These are phyloP conservation scores for Epizoanthus rinbou DNA, from an alignment of 92 coral and sea anemone species.

Conservation along the genomic window DNA sequence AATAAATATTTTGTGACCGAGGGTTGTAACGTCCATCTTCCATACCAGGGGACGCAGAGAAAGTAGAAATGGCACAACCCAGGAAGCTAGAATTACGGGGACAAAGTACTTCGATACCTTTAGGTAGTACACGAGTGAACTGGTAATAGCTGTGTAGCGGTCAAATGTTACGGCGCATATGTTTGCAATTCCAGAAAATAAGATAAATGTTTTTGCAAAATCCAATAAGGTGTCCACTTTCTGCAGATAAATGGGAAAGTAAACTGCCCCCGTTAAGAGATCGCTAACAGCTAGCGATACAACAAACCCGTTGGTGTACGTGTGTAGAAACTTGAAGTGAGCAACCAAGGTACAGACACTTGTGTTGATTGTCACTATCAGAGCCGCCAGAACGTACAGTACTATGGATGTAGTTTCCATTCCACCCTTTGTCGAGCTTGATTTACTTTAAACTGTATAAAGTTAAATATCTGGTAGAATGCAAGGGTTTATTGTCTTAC, in stretches of 20 bases:
- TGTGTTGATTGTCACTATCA: not conserved
- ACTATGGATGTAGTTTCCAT: not conserved
- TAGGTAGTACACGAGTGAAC: not conserved
- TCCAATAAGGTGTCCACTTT: not conserved
- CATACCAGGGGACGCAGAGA: not conserved
- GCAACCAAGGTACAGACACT: conserved; percentile 3
- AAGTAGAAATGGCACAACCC: not conserved
- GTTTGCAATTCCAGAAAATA: conserved; percentile 16
- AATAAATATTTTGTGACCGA: not conserved
- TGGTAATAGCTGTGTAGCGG: conserved; percentile 4
- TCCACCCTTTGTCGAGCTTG: not conserved
- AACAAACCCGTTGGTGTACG: not conserved
- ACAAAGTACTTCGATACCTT: not conserved
- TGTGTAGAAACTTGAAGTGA: not conserved
- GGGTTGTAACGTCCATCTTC: not conserved
- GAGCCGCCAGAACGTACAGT: not conserved
- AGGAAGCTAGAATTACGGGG: not conserved
- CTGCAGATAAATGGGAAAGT: not conserved
- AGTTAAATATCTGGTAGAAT: too few relatives aligned
- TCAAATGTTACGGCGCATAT: conserved; percentile 6
- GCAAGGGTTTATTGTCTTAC: too few relatives aligned
- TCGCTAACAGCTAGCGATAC: not conserved
- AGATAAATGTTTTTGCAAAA: not conserved
- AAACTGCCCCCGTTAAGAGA: conserved; percentile 4
- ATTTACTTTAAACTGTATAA: too few relatives aligned